phyloP scores from a whole-genome alignment of 2,888 invertebrate species.

The Chromoteleia sp. region DNA sequence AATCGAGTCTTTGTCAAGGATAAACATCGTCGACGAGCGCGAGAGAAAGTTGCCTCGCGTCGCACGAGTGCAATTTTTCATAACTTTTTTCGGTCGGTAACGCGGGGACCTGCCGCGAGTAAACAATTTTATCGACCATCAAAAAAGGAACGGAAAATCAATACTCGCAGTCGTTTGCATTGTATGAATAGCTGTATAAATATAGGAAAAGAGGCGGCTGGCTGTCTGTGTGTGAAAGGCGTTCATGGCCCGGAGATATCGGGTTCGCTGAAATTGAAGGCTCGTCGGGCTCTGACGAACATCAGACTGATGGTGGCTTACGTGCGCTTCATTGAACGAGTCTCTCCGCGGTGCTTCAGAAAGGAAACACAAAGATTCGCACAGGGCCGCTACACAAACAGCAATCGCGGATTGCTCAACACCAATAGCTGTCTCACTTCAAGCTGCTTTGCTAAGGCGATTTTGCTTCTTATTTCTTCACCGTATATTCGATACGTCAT shows the following conservation, averaged over 20 bases:
- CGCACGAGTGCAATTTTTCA: not conserved
- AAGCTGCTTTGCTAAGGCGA: constrained; percentile 31
- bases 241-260: constrained; percentile 40
- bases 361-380: constrained; percentile 49
- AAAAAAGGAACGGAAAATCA: constrained; percentile 44
- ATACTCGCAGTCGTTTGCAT: constrained; percentile 41
- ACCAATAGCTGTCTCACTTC: constrained; percentile 45
- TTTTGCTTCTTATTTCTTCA: constrained; percentile 34
- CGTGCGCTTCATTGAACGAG: constrained; percentile 54
- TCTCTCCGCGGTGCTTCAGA: constrained; percentile 36
- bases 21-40: too few species aligned
- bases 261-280: constrained; percentile 61
- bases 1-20: not conserved
- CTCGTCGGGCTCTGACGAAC: constrained; percentile 58
- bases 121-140: constrained; percentile 45
- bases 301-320: constrained; percentile 58
- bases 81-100: constrained; percentile 18
- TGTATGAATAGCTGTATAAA: constrained; percentile 44
- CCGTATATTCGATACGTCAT: constrained; percentile 36
- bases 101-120: not conserved
- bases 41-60: too few species aligned
- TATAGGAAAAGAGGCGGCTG: not conserved
- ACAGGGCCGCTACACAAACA: constrained; percentile 24
- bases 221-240: constrained; percentile 31
- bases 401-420: constrained; percentile 33